Evolutionary conservation across 2,113 vertebrate species (phyloP).

Genomic region (Mesitornis unicolor): DNA sequence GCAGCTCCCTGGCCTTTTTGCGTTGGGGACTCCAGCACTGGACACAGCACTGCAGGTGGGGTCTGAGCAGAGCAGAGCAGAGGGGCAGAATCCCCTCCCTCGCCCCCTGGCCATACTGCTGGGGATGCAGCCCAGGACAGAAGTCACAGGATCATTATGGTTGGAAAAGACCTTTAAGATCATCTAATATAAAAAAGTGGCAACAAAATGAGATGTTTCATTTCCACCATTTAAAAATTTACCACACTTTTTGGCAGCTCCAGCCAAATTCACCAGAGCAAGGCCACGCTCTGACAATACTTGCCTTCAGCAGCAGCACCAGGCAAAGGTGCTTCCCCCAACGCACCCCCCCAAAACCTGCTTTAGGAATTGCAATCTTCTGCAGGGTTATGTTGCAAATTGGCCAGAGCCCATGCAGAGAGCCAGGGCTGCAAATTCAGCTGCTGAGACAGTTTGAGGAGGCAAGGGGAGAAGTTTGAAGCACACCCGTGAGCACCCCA

Average conservation of each 20-base stretch:
- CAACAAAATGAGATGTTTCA: background rate
- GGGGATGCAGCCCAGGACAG: too few species aligned
- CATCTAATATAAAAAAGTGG: too few species aligned
- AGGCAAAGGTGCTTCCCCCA: background rate
- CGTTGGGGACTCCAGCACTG: too few species aligned
- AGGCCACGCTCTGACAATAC: accelerated
- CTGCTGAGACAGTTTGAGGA: background rate
- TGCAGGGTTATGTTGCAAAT: background rate
- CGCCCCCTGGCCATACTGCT: too few species aligned
- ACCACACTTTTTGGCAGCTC: background rate
- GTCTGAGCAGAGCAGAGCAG: too few species aligned
- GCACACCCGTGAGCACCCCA: background rate
- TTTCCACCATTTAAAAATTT: background rate
- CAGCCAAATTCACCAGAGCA: accelerated
- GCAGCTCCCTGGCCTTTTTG: too few species aligned
- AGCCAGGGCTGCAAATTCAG: background rate
- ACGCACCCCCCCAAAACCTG: too few species aligned
- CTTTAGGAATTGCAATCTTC: too few species aligned
- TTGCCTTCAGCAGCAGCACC: background rate
- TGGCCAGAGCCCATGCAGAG: background rate
- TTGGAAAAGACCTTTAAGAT: too few species aligned
- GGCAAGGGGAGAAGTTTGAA: background rate
- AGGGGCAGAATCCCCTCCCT: too few species aligned
- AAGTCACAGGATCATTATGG: too few species aligned
- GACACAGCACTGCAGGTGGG: too few species aligned